phyloP scores from a whole-genome alignment of 2,113 vertebrate species.

The Apodemus sylvaticus region DNA sequence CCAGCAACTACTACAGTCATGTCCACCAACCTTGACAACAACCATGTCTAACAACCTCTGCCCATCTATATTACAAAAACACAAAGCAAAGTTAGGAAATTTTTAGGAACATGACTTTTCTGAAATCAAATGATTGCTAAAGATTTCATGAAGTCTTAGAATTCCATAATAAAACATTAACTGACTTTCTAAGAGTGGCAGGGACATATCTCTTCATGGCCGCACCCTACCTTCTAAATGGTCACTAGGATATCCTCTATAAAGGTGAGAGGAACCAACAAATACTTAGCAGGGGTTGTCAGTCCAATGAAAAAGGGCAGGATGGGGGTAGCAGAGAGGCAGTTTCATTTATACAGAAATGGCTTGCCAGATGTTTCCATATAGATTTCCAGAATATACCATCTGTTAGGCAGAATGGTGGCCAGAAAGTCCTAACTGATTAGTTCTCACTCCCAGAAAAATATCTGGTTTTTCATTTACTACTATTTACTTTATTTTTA shows the following conservation, averaged over 20 bases:
- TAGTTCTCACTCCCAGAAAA: conserved; percentile 75
- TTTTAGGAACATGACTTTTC: neutral
- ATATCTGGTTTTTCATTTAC: conserved; percentile 80
- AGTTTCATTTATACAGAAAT: conserved; percentile 40
- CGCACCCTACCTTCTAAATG: conserved; percentile 13
- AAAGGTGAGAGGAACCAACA: neutral
- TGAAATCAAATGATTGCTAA: conserved; percentile 30
- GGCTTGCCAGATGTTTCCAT: conserved; percentile 61
- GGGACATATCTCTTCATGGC: conserved; percentile 13
- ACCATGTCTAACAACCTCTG: neutral
- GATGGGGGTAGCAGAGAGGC: neutral
- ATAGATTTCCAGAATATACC: conserved; percentile 52
- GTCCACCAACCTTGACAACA: neutral
- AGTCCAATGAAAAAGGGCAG: neutral
- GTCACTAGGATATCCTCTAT: neutral
- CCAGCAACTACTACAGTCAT: neutral
- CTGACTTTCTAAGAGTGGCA: conserved; percentile 10
- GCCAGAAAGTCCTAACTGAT: conserved; percentile 68
- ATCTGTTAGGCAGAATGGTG: conserved; percentile 50
- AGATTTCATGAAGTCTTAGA: conserved; percentile 38
- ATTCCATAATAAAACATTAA: conserved; percentile 24
- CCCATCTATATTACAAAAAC: neutral
- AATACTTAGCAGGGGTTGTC: neutral
- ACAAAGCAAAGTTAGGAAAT: neutral
- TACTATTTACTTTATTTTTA: conserved; percentile 73